A percentile compares a stretch with the other conserved stretches of the same genome.
Conservation (phyloP, 2,888 invertebrate genomes). For the Tigriopus californicus region DNA sequence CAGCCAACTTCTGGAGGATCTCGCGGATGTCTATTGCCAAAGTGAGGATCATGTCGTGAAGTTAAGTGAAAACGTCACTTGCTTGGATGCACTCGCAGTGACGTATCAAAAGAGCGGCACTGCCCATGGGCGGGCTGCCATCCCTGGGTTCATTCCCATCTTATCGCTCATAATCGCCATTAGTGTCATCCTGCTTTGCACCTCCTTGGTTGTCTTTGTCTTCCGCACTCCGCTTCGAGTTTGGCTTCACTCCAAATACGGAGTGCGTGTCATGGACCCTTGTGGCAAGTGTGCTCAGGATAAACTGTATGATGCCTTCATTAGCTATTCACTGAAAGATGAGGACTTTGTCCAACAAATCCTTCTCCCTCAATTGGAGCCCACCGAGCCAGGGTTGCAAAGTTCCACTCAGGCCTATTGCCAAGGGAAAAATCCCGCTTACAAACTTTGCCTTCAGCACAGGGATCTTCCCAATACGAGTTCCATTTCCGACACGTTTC, state of each 20-base stretch:
- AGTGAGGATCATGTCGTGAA: constrained; percentile 28
- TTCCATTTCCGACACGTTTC: constrained; percentile 12
- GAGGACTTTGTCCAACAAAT: constrained; percentile 71
- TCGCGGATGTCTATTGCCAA: constrained; percentile 51
- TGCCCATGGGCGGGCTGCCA: neutral
- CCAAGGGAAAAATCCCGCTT: constrained; percentile 23
- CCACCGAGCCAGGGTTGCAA: constrained; percentile 44
- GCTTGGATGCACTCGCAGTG: constrained; percentile 9
- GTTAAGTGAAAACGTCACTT: neutral
- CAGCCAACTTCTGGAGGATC: constrained; percentile 22
- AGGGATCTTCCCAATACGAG: constrained; percentile 45
- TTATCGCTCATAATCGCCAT: neutral
- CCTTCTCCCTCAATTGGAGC: constrained; percentile 11
- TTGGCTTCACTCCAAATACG: constrained; percentile 72
- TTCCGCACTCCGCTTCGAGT: constrained; percentile 60
- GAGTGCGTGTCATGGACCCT: constrained; percentile 50
- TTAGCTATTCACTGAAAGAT: constrained; percentile 78
- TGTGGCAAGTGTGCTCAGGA: constrained; percentile 33
- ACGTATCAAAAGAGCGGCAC: neutral
- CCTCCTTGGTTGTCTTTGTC: constrained; percentile 47
- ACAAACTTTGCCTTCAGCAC: constrained; percentile 70
- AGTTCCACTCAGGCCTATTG: too few species aligned
- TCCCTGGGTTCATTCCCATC: neutral
- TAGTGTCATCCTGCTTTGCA: constrained; percentile 38
- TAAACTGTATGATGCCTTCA: constrained; percentile 75